Conservation (phyloP, 92 coral and sea anemone species). For the Anthopleura xanthogrammica region DNA sequence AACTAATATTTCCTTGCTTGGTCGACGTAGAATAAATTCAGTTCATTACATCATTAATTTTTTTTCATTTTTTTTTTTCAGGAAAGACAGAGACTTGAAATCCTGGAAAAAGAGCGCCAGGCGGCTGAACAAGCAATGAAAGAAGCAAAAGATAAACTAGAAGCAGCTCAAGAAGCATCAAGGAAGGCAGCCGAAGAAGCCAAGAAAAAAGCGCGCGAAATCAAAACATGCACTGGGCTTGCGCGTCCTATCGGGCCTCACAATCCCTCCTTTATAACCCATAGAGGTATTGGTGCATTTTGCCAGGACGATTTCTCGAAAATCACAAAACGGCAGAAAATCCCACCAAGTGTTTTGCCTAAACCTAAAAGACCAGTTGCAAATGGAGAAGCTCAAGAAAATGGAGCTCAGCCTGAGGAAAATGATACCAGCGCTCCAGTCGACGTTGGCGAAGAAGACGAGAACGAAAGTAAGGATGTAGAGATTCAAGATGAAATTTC, state of each 20-base stretch:
- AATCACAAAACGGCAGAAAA: slow-evolving; percentile 34
- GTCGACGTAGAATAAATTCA: too few relatives aligned
- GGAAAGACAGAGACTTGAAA: slow-evolving; percentile 81
- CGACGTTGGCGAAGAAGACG: neutral
- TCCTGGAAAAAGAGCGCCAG: slow-evolving; percentile 75
- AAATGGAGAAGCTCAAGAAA: slow-evolving; percentile 24
- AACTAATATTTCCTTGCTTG: neutral
- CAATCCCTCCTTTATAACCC: slow-evolving; percentile 65
- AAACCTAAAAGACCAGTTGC: slow-evolving; percentile 23
- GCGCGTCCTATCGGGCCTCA: slow-evolving; percentile 87
- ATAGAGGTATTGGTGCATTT: slow-evolving; percentile 91
- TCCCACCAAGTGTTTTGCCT: slow-evolving; percentile 23
- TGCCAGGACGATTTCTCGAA: slow-evolving; percentile 55
- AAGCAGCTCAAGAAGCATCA: slow-evolving; percentile 85
- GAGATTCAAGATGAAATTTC: neutral
- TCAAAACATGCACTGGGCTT: slow-evolving; percentile 85
- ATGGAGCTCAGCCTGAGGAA: neutral
- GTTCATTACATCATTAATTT: neutral
- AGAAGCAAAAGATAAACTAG: slow-evolving; percentile 83
- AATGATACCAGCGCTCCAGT: neutral
- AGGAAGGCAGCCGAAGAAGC: slow-evolving; percentile 90
- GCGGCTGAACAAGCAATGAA: slow-evolving; percentile 90
- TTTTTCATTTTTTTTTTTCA: slow-evolving; percentile 22
- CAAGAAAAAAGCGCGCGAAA: slow-evolving; percentile 88
- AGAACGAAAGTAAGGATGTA: neutral